phyloP scores from a whole-genome alignment of 2,888 invertebrate species.

The Stenolophus ochropezus region DNA sequence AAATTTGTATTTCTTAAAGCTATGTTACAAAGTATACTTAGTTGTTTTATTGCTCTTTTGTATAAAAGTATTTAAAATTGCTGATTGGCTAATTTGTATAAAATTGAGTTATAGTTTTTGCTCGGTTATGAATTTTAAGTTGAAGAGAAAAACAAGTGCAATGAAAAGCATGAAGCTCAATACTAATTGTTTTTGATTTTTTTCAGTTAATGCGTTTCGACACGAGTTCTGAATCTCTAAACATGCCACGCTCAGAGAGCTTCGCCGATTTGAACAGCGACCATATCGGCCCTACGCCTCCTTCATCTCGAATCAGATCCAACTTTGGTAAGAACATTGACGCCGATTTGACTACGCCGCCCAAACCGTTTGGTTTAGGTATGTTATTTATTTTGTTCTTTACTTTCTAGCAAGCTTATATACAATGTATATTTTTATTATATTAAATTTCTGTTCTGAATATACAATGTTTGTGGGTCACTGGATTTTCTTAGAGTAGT shows the following conservation, averaged over 20 bases:
- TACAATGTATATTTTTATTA: constrained; percentile 52
- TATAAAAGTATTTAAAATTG: constrained; percentile 26
- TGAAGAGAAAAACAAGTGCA: neutral
- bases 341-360: constrained; percentile 76
- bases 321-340: constrained; percentile 71
- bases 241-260: constrained; percentile 87
- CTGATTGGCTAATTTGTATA: neutral
- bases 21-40: constrained; percentile 7
- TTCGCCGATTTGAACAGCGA: constrained; percentile 88
- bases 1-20: neutral
- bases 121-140: neutral
- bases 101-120: neutral
- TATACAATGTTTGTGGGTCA: constrained; percentile 50
- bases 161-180: neutral
- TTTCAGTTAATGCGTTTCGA: constrained; percentile 87
- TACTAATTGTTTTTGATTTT: neutral
- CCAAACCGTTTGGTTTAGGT: constrained; percentile 91
- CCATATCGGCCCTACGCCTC: constrained; percentile 66
- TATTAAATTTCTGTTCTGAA: constrained; percentile 51
- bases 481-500: constrained; percentile 49
- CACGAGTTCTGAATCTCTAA: constrained; percentile 86
- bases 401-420: constrained; percentile 23
- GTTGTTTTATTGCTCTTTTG: neutral
- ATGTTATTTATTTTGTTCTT: constrained; percentile 70
- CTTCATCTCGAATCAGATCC: constrained; percentile 67